These are phyloP conservation scores for Lasioglossum malachurum DNA, from an alignment of 2,888 invertebrate species.

Conservation along the genomic window DNA sequence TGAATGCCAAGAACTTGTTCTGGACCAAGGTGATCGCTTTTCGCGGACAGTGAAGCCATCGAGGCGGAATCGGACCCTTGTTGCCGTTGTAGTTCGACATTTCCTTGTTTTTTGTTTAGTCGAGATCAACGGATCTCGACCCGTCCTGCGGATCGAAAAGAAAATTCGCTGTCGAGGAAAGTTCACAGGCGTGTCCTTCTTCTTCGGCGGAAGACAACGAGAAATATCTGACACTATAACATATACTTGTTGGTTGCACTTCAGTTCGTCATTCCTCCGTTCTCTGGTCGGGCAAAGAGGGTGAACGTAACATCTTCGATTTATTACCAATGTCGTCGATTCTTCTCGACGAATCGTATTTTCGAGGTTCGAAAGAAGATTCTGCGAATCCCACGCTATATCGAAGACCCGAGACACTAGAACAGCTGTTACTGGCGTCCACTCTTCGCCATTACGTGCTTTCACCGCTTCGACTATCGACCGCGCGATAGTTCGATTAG, in stretches of 20 bases:
- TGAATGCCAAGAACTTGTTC: constrained; percentile 96
- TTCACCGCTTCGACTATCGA: constrained; percentile 25
- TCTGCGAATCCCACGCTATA: background rate
- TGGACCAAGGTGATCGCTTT: constrained; percentile 91
- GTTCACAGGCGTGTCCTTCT: background rate
- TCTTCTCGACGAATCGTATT: background rate
- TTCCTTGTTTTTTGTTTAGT: background rate
- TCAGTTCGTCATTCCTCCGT: background rate
- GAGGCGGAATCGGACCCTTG: constrained; percentile 89
- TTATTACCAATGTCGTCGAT: too few species aligned
- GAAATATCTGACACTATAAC: constrained; percentile 20
- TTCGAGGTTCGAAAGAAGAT: background rate
- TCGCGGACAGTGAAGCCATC: constrained; percentile 95
- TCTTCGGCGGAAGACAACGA: background rate
- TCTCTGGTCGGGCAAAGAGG: background rate
- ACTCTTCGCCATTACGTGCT: constrained; percentile 46
- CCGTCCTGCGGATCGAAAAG: background rate
- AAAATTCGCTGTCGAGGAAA: background rate
- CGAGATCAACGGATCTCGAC: background rate
- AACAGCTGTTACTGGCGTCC: constrained; percentile 57
- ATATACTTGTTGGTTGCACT: constrained; percentile 16
- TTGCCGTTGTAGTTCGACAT: constrained; percentile 74
- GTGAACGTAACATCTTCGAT: background rate
- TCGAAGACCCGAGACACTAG: too few species aligned
- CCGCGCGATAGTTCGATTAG: constrained; percentile 11